A percentile compares a stretch with the other conserved stretches of the same genome.
These are phyloP conservation scores for Nycteola revayana DNA, from an alignment of 2,888 invertebrate genomes.

Conservation along the genomic window DNA sequence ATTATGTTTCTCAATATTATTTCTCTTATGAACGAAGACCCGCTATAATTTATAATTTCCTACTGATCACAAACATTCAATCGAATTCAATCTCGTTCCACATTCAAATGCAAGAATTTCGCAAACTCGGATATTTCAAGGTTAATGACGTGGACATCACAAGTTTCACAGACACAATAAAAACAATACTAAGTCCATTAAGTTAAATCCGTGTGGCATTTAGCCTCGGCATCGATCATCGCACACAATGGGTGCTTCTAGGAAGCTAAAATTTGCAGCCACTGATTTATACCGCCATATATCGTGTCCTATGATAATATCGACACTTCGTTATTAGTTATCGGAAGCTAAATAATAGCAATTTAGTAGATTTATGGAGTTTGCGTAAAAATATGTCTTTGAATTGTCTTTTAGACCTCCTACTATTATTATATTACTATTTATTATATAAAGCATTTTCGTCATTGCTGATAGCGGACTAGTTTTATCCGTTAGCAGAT, in stretches of 20 bases:
- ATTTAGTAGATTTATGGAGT: slow-evolving; percentile 35
- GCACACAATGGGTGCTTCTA: slow-evolving; percentile 37
- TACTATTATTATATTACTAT: slow-evolving; percentile 1
- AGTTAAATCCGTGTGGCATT: slow-evolving; percentile 7
- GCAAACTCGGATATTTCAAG: no score
- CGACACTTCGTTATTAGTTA: slow-evolving; percentile 29
- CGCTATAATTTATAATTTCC: no score
- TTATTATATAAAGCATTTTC: no score
- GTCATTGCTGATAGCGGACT: no score
- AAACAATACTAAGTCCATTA: slow-evolving; percentile 12
- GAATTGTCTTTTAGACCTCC: slow-evolving; percentile 9
- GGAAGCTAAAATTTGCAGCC: slow-evolving; percentile 52
- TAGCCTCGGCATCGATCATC: slow-evolving; percentile 40
- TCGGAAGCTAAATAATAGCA: slow-evolving; percentile 38
- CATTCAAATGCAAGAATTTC: no score
- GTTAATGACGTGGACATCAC: no score
- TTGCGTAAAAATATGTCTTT: slow-evolving; percentile 24
- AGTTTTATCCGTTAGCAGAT: no score
- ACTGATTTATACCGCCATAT: slow-evolving; percentile 54
- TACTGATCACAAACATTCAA: no score
- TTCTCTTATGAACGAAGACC: no score
- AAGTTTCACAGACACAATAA: no score
- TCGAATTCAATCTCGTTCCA: no score
- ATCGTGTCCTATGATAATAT: slow-evolving; percentile 23
- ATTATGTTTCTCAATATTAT: no score